Conservation (phyloP, 2,113 vertebrate genomes). For the Uria lomvia region DNA sequence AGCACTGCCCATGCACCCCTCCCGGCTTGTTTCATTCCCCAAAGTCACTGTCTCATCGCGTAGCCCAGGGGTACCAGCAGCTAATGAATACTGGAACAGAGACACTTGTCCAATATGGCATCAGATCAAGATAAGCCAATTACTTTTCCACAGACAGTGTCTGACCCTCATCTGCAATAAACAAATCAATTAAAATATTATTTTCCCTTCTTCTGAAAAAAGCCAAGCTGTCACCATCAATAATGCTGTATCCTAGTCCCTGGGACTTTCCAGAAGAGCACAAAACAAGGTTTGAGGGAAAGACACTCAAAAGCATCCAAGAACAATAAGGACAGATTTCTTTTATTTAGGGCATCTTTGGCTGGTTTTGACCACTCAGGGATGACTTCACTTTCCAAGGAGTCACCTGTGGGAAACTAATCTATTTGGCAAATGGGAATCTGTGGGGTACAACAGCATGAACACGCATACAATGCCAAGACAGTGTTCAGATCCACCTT, state of each 20-base stretch:
- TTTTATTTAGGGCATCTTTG: background rate
- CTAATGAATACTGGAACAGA: background rate
- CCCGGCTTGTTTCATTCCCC: background rate
- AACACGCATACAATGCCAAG: background rate
- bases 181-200: conserved; percentile 1
- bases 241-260: background rate
- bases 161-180: background rate
- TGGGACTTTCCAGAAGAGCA: background rate
- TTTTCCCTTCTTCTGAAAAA: background rate
- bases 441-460: background rate
- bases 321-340: rapidly evolving
- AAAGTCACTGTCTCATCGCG: background rate
- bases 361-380: background rate
- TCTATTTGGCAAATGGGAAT: background rate
- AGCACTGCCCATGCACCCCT: background rate
- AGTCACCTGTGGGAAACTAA: background rate
- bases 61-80: background rate
- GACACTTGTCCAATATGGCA: background rate
- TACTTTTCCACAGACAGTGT: background rate
- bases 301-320: background rate
- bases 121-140: background rate
- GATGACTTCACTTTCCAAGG: background rate
- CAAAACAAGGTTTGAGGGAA: background rate
- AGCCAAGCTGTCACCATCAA: background rate
- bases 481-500: background rate